These are phyloP conservation scores for Aphidius ervi DNA, from an alignment of 1,140 invertebrate genomes.

Conservation along the genomic window DNA sequence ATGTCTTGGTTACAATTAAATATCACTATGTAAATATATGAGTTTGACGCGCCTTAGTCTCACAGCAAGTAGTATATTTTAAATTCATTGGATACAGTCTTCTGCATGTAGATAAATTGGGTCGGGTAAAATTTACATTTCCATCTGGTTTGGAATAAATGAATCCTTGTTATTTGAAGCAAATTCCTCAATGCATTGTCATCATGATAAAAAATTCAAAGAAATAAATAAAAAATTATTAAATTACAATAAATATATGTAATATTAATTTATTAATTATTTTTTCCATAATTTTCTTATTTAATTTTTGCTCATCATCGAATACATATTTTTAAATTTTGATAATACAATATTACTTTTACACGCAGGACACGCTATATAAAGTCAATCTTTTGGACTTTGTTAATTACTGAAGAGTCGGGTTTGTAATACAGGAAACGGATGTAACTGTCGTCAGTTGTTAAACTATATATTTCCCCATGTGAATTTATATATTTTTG, in stretches of 20 bases:
- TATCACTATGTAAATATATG: conserved; percentile 12
- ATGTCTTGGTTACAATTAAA: conserved; percentile 38
- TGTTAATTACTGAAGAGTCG: conserved; percentile 22
- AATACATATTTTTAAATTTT: not conserved
- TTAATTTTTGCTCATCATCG: conserved; percentile 6
- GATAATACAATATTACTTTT: not conserved
- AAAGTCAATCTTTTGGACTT: conserved; percentile 12
- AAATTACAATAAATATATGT: too few species aligned
- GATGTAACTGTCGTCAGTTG: conserved; percentile 47
- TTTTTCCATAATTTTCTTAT: not conserved
- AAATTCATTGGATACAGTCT: not conserved
- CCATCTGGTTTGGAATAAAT: conserved; percentile 45
- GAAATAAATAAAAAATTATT: not conserved
- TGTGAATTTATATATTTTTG: conserved; percentile 9
- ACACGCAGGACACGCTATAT: conserved; percentile 6
- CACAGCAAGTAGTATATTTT: not conserved
- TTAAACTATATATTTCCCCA: conserved; percentile 12
- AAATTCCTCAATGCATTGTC: conserved; percentile 20
- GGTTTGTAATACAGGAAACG: conserved; percentile 33
- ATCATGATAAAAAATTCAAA: too few species aligned
- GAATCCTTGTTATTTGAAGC: conserved; percentile 45
- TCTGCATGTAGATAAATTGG: conserved; percentile 40
- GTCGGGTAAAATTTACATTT: conserved; percentile 44
- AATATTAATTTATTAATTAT: too few species aligned
- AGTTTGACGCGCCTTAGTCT: not conserved